A percentile compares a stretch with the other conserved stretches of the same genome.
These are phyloP conservation scores for Dryocosmus kuriphilus DNA, from an alignment of 2,888 invertebrate genomes.

Conservation along the genomic window DNA sequence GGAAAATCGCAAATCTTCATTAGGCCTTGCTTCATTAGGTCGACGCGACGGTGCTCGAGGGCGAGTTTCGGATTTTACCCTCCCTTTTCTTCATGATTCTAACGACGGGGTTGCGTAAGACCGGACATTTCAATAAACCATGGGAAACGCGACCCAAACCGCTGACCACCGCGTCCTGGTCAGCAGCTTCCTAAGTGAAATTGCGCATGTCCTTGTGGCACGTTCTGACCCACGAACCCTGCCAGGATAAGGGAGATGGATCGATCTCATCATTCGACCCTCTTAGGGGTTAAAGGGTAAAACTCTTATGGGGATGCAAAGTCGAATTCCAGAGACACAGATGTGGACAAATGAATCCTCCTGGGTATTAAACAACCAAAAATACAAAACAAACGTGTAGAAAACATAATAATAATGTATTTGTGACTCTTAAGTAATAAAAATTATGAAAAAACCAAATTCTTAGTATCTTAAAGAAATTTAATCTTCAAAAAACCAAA, in stretches of 20 bases:
- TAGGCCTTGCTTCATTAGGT: conserved; percentile 68
- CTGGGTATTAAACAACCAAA: neutral
- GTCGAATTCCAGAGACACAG: conserved; percentile 25
- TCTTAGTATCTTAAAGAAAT: no score
- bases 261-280: conserved; percentile 61
- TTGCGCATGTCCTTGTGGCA: conserved; percentile 67
- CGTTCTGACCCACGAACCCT: conserved; percentile 53
- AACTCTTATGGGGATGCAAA: conserved; percentile 40
- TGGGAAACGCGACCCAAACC: conserved; percentile 68
- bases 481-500: no score
- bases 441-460: no score
- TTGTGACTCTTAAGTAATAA: no score
- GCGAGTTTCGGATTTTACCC: conserved; percentile 33
- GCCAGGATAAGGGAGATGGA: conserved; percentile 62
- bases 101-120: conserved; percentile 68
- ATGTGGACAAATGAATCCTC: neutral
- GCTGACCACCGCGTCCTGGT: conserved; percentile 68
- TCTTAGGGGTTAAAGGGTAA: conserved; percentile 51
- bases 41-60: conserved; percentile 56
- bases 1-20: conserved; percentile 72
- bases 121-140: conserved; percentile 77
- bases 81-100: conserved; percentile 59
- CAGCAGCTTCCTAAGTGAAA: conserved; percentile 66
- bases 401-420: neutral
- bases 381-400: neutral